Base-by-base conservation (phyloP, 2,888 invertebrate genomes). In the Ctena decussata region DNA sequence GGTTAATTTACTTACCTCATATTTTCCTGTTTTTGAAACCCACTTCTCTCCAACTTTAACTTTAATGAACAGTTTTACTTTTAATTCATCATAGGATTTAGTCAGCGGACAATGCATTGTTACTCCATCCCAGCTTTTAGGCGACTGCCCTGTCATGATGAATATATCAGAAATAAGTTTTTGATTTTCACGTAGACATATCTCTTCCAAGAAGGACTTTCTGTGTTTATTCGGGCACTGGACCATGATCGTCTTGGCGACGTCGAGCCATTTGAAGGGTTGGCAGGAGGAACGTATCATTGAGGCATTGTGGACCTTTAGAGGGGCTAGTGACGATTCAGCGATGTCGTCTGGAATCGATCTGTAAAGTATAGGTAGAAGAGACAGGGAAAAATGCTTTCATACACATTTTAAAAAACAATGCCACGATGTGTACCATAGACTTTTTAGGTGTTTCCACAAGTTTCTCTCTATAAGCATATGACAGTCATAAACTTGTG, bases 161-260 rank as follows among this genome's bases (percentile, higher is more conserved):
- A 84, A 89, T 46, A 89, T 89, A 60, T 89, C 86, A 15, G 89
- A 89, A 37, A 89, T 78, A 15, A 89, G 46, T 73, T 86, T 86
- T 75, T 89, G 89, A 35, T 86, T 84, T 60, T 89, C 89, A 60
- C 73, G 39, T 18, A 89, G 72, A 39, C 80, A 32, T 15, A 86
- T 86, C 60, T 89, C 89, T 53, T 89, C 89, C 3, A 89, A 27
- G 37, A 41, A 77, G 1, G 30, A 21, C 72, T 89, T 89, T 18
- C 89, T 71, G 24, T 71, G 65, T 41, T 89, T 85, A 37, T 86
- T 86, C 0, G 89, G 86, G 77, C 89, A 86, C n/a, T 82, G 71
- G 32, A 76, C 78, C 3, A 89, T 70, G 30, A 83, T 74, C 18
- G 85, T 77, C 74, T 80, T 77, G 18, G 89, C 89, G 24, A 85